Evolutionary conservation across 2,113 vertebrate genomes (phyloP), one percentile per base, ranked within the genome.

Genomic region (Salvator merianae): DNA sequence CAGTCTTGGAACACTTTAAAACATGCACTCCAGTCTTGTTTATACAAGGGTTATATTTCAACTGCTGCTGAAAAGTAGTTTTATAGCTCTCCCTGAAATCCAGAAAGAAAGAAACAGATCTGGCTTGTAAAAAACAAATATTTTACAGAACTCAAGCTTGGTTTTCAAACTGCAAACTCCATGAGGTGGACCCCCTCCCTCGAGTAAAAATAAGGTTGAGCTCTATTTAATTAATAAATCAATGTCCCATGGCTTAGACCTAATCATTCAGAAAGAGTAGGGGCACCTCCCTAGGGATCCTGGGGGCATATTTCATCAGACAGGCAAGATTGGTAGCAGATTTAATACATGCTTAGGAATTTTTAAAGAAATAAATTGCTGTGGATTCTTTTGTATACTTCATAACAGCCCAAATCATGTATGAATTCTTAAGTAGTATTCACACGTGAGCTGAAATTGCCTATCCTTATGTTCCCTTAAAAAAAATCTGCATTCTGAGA

Each of bases 51-150:
- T 53, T 69, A 80, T 80, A 50, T 53, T 69, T 80, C 65, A 69
- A 43, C 40, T 50, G 65, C 65, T 80, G 78, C 30, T 80, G 78
- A 80, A 69, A 80, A 34, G 62, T n/a, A 47, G 40, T 80, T 79
- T 80, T 69, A 80, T 69, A 34, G 63, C 40, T 40, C n/a, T 69
- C 20, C n/a, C 28, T 79, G 30, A 32, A 50, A 66, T 28, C n/a
- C 62, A 20, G 38, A 47, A 40, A n/a, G 34, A n/a, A 43, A 28
- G 2, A 22, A 16, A 14, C 36, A 69, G 43, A 18, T 50, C 43
- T 34, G 43, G 40, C 65, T 80, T 80, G 38, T 69, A 80, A 80
- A 80, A 38, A 69, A 55, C 43, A 69, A 55, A 43, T 20, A 38
- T 24, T 12, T 59, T 59, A 16, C 26, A 20, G 7, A 20, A 32